Evolutionary conservation across 1,140 invertebrate species (phyloP).

Genomic region (Himalopsyche phryganea): DNA sequence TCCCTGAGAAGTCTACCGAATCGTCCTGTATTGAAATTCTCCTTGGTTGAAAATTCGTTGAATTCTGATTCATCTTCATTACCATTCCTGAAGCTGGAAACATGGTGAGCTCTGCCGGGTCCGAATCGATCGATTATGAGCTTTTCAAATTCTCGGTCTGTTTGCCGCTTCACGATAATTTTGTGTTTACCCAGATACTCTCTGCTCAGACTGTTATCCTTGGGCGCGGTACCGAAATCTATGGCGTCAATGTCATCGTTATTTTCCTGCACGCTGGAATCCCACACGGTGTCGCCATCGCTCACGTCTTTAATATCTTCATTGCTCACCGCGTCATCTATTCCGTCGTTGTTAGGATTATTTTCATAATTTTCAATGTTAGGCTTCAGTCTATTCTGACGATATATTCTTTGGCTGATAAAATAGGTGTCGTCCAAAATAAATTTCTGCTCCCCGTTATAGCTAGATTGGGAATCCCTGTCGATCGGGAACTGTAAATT

Average conservation of each 20-base stretch:
- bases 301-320: slow-evolving; percentile 7
- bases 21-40: no score
- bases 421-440: slow-evolving; percentile 27
- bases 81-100: no score
- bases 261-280: slow-evolving; percentile 18
- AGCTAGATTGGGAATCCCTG: slow-evolving; percentile 3
- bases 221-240: background rate
- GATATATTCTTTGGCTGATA: slow-evolving; percentile 26
- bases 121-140: no score
- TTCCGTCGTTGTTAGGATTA: background rate
- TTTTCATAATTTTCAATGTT: slow-evolving; percentile 10
- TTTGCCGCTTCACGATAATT: slow-evolving; percentile 5
- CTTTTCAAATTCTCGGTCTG: background rate
- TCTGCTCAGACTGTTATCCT: background rate
- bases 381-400: slow-evolving; percentile 25
- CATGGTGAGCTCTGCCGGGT: no score
- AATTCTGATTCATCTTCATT: no score
- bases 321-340: slow-evolving; percentile 3
- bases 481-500: slow-evolving; percentile 29
- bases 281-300: slow-evolving; percentile 23
- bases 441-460: slow-evolving; percentile 15
- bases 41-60: no score
- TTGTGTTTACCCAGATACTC: slow-evolving; percentile 18
- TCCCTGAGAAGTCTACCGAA: no score
- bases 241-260: slow-evolving; percentile 2